Evolutionary conservation across 2,797 vertebrate species (phyloP).

Genomic region (Liparis tanakae): DNA sequence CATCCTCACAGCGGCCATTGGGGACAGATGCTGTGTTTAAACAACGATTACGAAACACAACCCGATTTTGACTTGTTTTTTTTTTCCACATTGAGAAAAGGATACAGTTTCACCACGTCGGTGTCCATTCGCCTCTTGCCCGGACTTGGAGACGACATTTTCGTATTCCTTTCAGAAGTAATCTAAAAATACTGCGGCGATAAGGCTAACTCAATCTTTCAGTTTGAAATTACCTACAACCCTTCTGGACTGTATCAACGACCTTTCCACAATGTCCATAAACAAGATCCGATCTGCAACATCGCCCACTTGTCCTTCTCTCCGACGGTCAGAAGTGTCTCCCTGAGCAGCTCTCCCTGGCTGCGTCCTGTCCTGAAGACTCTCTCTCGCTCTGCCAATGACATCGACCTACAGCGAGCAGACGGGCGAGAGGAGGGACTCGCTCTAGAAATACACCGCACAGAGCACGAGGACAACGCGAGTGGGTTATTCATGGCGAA

Average conservation of each 20-base stretch:
- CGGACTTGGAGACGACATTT: constrained; percentile 97
- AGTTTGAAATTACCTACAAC: constrained; percentile 46
- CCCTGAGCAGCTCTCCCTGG: constrained; percentile 55
- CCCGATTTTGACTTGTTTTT: constrained; percentile 46
- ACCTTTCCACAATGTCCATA: constrained; percentile 66
- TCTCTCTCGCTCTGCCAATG: constrained; percentile 48
- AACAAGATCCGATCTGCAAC: constrained; percentile 58
- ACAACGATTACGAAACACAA: constrained; percentile 35
- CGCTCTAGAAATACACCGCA: constrained; percentile 36
- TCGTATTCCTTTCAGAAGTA: constrained; percentile 80
- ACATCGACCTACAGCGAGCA: constrained; percentile 72
- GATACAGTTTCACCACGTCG: constrained; percentile 99
- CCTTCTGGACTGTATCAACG: constrained; percentile 55
- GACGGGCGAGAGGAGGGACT: constrained; percentile 62
- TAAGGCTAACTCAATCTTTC: constrained; percentile 48
- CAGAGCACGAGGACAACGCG: not conserved
- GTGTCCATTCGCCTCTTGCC: constrained; percentile 98
- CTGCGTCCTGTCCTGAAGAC: constrained; percentile 74
- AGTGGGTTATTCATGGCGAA: fast-evolving
- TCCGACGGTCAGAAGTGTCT: constrained; percentile 32
- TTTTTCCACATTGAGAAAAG: constrained; percentile 68
- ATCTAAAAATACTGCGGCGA: constrained; percentile 71
- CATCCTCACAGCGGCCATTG: not conserved
- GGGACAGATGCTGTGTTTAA: constrained; percentile 22
- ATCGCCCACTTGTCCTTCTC: constrained; percentile 66